Percentiles rank a stretch among this genome's conserved stretches.
These are phyloP conservation scores for Drosophila lini DNA, from an alignment of 1,140 invertebrate genomes.

Conservation along the genomic window DNA sequence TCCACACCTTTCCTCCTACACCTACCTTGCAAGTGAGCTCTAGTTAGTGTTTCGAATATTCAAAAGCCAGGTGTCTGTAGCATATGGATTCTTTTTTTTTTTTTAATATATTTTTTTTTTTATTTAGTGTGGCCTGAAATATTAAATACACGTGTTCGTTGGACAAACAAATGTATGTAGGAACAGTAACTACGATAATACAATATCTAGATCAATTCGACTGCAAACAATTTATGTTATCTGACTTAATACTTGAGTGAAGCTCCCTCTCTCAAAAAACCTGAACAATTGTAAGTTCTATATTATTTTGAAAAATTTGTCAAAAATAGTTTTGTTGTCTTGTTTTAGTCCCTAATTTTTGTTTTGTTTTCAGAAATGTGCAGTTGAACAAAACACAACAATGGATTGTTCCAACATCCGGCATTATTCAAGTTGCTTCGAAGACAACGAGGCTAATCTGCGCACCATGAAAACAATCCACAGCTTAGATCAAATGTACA, in stretches of 20 bases:
- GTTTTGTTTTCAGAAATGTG: slow-evolving; percentile 1
- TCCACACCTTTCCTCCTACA: background rate
- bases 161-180: background rate
- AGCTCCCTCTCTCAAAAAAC: background rate
- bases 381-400: no score
- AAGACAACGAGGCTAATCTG: slow-evolving; percentile 7
- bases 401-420: slow-evolving; percentile 12
- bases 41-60: background rate
- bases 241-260: rapidly evolving
- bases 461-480: slow-evolving; percentile 13
- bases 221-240: background rate
- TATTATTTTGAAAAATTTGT: slow-evolving; percentile 6
- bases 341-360: background rate
- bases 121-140: background rate
- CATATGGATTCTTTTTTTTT: background rate
- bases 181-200: background rate
- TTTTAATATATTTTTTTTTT: background rate
- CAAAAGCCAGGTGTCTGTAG: background rate
- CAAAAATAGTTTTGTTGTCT: background rate
- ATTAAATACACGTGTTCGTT: background rate
- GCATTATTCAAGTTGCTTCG: background rate
- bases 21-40: background rate
- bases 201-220: background rate
- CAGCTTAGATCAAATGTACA: slow-evolving; percentile 34
- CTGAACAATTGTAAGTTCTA: background rate